Evolutionary conservation across 2,113 vertebrate species (phyloP), one percentile per base, ranked within the genome.

Genomic region (Cacatua alba): DNA sequence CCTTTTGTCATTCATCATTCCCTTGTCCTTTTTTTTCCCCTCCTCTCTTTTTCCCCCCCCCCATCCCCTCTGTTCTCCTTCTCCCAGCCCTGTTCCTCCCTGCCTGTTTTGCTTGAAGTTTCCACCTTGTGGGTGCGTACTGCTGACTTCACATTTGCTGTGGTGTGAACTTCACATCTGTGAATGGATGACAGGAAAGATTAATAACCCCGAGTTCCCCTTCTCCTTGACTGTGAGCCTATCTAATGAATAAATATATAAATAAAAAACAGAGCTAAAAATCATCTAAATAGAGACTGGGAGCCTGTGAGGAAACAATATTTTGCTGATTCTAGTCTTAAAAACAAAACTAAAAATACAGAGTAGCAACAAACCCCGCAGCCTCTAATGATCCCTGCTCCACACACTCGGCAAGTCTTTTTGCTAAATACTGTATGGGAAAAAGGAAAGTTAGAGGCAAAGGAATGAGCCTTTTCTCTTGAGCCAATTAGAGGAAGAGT

Each of bases 81-180:
- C 77, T 95, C 91, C 92, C 83, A 90, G 52, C 74, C 68, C 90
- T 2, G 1, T 89, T 95, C 92, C 95, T 97, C 77, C 41, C 95
- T 97, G 97, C 97, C 94, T 97, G 95, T 96, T 98, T 97, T 91
- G 94, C 98, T 98, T 97, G 98, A 98, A 98, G 98, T 98, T 98
- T 98, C 98, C 98, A 98, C 98, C 98, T 98, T 98, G 98, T 98
- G 98, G 94, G 95, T 97, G 95, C 97, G 98, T 99, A 99, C 97
- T 99, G 99, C 99, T 99, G 99, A 99, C 99, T 99, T 99, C 98
- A 98, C 98, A 98, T 98, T 99, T 99, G 98, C 98, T 99, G 98
- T 96, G 98, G 98, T 98, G 98, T 98, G 98, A 98, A 98, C 98
- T 98, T 98, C 99, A 98, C 99, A 99, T 99, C 99, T 99, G 99